A percentile compares a stretch with the other conserved stretches of the same genome.
phyloP scores from a whole-genome alignment of 1,140 invertebrate genomes.

The Copidosoma floridanum region DNA sequence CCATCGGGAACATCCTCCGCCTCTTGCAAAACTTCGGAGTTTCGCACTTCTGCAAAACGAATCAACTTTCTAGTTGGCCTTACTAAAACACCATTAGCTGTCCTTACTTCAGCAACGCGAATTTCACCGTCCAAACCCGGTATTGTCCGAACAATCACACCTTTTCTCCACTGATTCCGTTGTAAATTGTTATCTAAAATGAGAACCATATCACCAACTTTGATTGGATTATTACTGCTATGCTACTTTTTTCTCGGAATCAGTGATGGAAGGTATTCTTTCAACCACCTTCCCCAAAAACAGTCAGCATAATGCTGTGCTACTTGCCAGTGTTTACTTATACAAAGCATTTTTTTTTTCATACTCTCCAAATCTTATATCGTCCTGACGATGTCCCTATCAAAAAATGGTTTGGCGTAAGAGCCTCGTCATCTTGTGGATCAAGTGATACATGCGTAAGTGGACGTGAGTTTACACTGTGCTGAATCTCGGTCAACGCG shows the following conservation, averaged over 20 bases:
- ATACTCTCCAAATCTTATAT: background rate
- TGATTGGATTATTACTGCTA: background rate
- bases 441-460: conserved; percentile 31
- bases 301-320: background rate
- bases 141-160: too few relatives aligned
- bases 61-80: too few relatives aligned
- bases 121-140: too few relatives aligned
- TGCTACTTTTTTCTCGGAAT: conserved; percentile 14
- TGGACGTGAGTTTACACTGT: conserved; percentile 33
- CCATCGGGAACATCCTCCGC: background rate
- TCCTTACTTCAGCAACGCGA: too few relatives aligned
- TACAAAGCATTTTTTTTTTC: background rate
- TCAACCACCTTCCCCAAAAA: conserved; percentile 4
- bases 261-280: conserved; percentile 8
- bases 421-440: conserved; percentile 13
- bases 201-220: too few relatives aligned
- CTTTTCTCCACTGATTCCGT: too few relatives aligned
- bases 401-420: conserved; percentile 42
- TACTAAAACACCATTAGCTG: too few relatives aligned
- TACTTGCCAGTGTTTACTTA: background rate
- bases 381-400: conserved; percentile 20
- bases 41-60: too few relatives aligned
- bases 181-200: too few relatives aligned
- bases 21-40: too few relatives aligned
- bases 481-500: conserved; percentile 10